Base-by-base conservation (phyloP, 2,113 vertebrate genomes). In the Hepsetus odoe region DNA sequence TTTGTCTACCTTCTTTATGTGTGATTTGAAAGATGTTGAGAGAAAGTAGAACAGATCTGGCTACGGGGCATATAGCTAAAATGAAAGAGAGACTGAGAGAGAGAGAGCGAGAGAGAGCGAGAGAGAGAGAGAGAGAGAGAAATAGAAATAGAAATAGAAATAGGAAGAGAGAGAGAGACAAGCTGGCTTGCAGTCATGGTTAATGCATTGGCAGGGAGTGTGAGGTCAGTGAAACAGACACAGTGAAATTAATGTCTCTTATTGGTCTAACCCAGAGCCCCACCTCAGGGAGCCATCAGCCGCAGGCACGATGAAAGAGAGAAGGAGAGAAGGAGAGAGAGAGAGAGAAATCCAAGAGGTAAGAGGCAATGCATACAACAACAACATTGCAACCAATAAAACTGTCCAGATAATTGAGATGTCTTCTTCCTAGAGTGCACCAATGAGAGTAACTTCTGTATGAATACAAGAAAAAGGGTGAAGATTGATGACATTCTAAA, bases 21-120 rank as follows among this genome's bases (percentile, higher is more conserved):
- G 80, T 70, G 80, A 35, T 13, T 86, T 82, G 82, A 82, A 83
- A 77, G 85, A 85, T 53, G 18, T 84, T 79, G 83, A 83, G 82
- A 73, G 87, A 87, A 91, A 91, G 84, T 88, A 86, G 87, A 90
- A 88, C 89, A 88, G 82, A 90, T 84, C 51, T 88, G 82, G 86
- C 89, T 87, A 67, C 79, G 67, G 89, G 89, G 89, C 86, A 83
- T 16, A 64, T 11, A 33, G 59, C 33, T 30, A 64, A 2, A 64
- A 18, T 10, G 59, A 64, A 18, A 35, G 30, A 64, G 3, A 18
- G 13, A 33, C 14, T 33, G 26, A 62, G 32, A 20, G 59, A 64
- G 59, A 26, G 24, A 28, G 55, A 58, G 35, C 4, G 35, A 38
- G 35, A 38, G 35, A 4, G 35, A 38, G 35, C 4, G 35, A 38